phyloP scores from a whole-genome alignment of 2,113 vertebrate genomes.

The Solea senegalensis region DNA sequence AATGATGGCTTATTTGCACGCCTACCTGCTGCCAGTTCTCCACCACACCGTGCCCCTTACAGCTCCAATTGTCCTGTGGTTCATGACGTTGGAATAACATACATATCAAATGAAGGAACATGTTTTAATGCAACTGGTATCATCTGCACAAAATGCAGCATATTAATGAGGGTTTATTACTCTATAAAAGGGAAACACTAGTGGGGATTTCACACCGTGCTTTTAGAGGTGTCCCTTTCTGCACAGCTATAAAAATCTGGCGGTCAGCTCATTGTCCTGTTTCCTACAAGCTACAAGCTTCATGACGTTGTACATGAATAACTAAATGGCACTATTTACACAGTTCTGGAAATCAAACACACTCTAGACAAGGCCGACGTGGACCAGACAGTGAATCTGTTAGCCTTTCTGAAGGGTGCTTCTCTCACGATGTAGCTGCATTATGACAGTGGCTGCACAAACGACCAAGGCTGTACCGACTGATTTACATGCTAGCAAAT shows the following conservation, averaged over 20 bases:
- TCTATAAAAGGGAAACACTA: slow-evolving; percentile 47
- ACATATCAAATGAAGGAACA: slow-evolving; percentile 60
- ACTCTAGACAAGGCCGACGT: slow-evolving; percentile 3
- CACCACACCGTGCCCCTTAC: no score
- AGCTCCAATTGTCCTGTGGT: no score
- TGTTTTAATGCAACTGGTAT: slow-evolving; percentile 31
- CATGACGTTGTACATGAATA: slow-evolving; percentile 13
- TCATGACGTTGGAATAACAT: no score
- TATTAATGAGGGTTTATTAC: slow-evolving; percentile 35
- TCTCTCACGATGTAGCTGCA: slow-evolving; percentile 46
- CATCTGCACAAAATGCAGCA: slow-evolving; percentile 36
- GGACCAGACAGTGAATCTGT: slow-evolving; percentile 29
- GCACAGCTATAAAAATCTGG: slow-evolving; percentile 10
- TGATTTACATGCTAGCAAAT: slow-evolving; percentile 35
- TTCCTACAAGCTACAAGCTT: slow-evolving; percentile 50
- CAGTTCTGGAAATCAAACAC: slow-evolving; percentile 23
- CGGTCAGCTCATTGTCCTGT: slow-evolving; percentile 16
- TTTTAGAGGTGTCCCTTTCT: slow-evolving; percentile 41
- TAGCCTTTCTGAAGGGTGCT: slow-evolving; percentile 54
- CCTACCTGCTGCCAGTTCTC: no score
- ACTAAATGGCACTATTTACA: slow-evolving; percentile 18
- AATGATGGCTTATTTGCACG: slow-evolving; percentile 83
- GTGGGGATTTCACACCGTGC: slow-evolving; percentile 4
- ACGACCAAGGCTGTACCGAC: slow-evolving; percentile 24
- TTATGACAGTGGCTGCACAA: slow-evolving; percentile 24